These are phyloP conservation scores for Drosophila falleni DNA, from an alignment of 2,888 invertebrate genomes.

Conservation along the genomic window DNA sequence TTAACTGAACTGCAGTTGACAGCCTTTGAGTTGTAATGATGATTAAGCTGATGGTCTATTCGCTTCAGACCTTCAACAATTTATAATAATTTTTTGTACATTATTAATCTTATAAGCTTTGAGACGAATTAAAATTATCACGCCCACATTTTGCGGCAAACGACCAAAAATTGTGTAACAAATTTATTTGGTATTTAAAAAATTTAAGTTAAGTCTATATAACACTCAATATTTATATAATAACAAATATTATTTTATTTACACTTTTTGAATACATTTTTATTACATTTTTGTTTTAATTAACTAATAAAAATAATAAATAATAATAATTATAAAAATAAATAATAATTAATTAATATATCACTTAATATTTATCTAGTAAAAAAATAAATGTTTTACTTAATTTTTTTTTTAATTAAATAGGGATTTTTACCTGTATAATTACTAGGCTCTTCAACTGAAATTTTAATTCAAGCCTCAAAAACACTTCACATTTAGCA, in stretches of 20 bases:
- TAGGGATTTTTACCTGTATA: conserved; percentile 6
- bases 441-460: conserved; percentile 14
- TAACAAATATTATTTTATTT: not conserved
- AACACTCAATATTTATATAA: not conserved
- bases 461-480: conserved; percentile 16
- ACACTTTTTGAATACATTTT: too few relatives aligned
- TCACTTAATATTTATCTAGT: not conserved
- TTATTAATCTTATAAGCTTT: conserved; percentile 2
- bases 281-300: too few relatives aligned
- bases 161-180: not conserved
- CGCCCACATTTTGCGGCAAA: not conserved
- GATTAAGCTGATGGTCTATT: conserved; percentile 18
- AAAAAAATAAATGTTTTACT: too few relatives aligned
- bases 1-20: conserved; percentile 18
- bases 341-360: too few relatives aligned
- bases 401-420: not conserved
- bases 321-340: too few relatives aligned
- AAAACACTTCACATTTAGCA: not conserved
- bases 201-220: too few relatives aligned
- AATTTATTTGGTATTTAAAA: not conserved
- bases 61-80: conserved; percentile 1
- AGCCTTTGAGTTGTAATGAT: conserved; percentile 17
- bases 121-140: not conserved
- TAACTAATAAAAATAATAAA: too few relatives aligned
- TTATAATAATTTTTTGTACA: conserved; percentile 10